Base-by-base conservation (phyloP, 2,888 invertebrate species). In the Rotaria sp. region DNA sequence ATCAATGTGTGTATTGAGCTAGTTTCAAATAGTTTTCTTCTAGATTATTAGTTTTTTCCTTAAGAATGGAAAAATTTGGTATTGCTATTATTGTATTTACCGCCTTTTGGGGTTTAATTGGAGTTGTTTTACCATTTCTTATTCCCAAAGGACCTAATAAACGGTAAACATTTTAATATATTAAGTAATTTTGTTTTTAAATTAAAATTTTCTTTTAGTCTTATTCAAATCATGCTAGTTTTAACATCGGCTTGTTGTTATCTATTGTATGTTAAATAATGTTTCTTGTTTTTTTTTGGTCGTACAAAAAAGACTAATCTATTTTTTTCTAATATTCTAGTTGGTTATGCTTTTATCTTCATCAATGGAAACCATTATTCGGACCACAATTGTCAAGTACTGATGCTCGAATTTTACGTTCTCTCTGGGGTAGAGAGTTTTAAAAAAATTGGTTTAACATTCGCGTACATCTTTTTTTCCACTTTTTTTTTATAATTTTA, bases 301-400 rank as follows among this genome's bases (percentile, higher is more conserved):
- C 24, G 24, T 24, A 67, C 35, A 35, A 3, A 26, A 18, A 18
- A 35, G 3, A 35, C 0, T 13, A 1, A 50, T 21, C 21, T 3
- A 2, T n/a, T 45, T n/a, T 26, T 13, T 45, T 80, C 13, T 41
- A 45, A n/a, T 21, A 38, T 80, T 80, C 18, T 45, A 87, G 87
- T 59, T 87, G 87, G 87, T 75, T 87, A 15, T 85, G 85, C 45
- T 74, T 85, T 2, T 85, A 84, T 85, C 45, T 87, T 15, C 85
- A 85, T 50, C 87, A 87, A 86, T 86, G 74, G 41, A 86, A 87
- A 48, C 87, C 87, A 30, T 50, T 87, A 55, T 75, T 87, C 38
- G 87, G 85, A 38, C 87, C 87, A 21, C 85, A 87, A 59, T 26
- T 87, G n/a, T 48, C 18, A 35, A 84, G 85, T 50, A 45, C 52